phyloP scores from a whole-genome alignment of 2,113 vertebrate genomes.

The Phalacrocorax brasilianus region DNA sequence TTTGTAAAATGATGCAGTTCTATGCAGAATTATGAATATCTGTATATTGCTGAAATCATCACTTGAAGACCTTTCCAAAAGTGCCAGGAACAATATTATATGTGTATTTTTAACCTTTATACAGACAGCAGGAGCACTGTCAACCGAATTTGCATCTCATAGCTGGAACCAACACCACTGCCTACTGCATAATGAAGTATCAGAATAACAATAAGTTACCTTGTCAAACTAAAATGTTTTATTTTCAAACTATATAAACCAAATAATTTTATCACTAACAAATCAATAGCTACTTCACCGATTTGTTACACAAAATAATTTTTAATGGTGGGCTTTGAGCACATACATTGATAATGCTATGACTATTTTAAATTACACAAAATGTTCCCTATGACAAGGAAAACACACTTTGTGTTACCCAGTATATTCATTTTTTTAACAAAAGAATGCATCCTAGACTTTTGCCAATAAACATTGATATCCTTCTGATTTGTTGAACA shows the following conservation, averaged over 20 bases:
- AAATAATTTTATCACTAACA: background rate
- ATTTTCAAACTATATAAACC: background rate
- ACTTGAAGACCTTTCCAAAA: constrained; percentile 41
- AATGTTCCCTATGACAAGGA: background rate
- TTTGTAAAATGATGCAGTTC: constrained; percentile 17
- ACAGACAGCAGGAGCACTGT: constrained; percentile 48
- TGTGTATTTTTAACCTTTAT: constrained; percentile 63
- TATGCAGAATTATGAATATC: constrained; percentile 18
- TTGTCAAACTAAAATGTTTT: constrained; percentile 36
- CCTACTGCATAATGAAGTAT: constrained; percentile 48
- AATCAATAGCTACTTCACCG: background rate
- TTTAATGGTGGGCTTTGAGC: background rate
- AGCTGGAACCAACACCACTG: constrained; percentile 30
- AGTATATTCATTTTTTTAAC: background rate
- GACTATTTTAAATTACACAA: background rate
- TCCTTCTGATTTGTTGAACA: background rate
- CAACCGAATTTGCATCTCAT: constrained; percentile 59
- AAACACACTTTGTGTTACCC: background rate
- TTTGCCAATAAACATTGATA: background rate
- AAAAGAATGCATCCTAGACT: background rate
- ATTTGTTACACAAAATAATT: background rate
- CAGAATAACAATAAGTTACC: constrained; percentile 61
- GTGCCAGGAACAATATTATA: constrained; percentile 34
- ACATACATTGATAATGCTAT: background rate
- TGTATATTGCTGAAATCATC: constrained; percentile 37